Base-by-base conservation (phyloP, 2,797 vertebrate species). In the Anabas testudineus region DNA sequence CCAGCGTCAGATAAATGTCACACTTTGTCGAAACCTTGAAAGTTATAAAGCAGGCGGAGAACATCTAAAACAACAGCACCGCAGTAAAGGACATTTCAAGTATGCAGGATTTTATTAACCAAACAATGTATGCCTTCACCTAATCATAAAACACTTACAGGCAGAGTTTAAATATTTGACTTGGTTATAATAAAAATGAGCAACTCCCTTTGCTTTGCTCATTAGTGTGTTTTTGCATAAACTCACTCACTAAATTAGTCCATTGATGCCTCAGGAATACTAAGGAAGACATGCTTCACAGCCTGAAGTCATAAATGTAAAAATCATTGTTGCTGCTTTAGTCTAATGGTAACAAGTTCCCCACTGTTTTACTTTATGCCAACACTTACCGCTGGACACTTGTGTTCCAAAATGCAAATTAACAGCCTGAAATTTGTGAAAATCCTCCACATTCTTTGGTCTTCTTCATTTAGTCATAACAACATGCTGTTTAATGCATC, bases 371-470 rank as follows among this genome's bases (percentile, higher is more conserved):
- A 14, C 24, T 19, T 57, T 1, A 9, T 18, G 30, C 14, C 28
- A 52, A 16, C n/a, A 16, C 26, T 43, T 22, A 41, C 14, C 58
- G 15, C 24, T 54, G 49, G 9, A 68, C 21, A 19, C 7, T 55
- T 34, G 43, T 21, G 19, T 43, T 78, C 53, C 15, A 71, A 63
- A 76, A 76, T 68, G 52, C 58, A 36, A 68, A 48, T 30, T 22
- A 39, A 37, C 61, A 92, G 92, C 91, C 93, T 59, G 21, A 18
- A 10, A 24, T 70, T 34, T 46, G 30, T 10, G 14, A 22, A 52
- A 52, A 19, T 3, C 16, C 12, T 30, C 34, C 34, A 36, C 12
- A 4, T 21, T 28, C 28, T 15, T 53, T 54, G 42, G 5, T 18
- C 37, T 43, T 3, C 42, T 45, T 19, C n/a, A 45, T 45, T 19